phyloP scores from a whole-genome alignment of 2,888 invertebrate genomes.

The Exephanes ischioxanthus region DNA sequence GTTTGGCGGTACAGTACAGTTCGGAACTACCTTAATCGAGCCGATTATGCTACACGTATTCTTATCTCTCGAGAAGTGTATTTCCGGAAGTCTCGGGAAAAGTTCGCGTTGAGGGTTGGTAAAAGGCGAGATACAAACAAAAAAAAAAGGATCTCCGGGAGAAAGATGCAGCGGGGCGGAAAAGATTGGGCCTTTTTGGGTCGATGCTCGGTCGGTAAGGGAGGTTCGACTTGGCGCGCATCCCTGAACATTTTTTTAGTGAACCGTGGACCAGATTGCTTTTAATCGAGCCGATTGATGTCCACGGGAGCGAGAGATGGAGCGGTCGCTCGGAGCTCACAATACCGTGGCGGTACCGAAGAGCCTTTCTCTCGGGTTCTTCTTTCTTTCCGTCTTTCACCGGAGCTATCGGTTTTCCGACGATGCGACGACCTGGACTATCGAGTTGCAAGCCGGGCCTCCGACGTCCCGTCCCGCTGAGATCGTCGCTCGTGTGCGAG shows the following conservation, averaged over 20 bases:
- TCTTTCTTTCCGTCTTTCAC: slow-evolving; percentile 13
- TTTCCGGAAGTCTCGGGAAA: background rate
- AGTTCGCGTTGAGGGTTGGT: background rate
- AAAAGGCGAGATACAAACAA: background rate
- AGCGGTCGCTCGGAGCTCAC: background rate
- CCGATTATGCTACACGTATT: background rate
- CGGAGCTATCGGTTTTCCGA: slow-evolving; percentile 16
- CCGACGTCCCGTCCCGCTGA: slow-evolving; percentile 11
- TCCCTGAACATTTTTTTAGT: background rate
- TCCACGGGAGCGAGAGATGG: background rate
- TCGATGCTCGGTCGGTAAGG: background rate
- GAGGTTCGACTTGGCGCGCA: background rate
- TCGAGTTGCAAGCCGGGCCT: background rate
- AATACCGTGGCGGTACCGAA: background rate
- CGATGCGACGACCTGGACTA: slow-evolving; percentile 2
- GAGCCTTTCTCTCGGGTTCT: background rate
- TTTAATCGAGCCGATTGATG: slow-evolving; percentile 12
- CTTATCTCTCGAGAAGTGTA: background rate
- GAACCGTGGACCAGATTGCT: slow-evolving; percentile 8
- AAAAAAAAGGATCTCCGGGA: background rate
- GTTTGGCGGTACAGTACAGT: too few relatives aligned
- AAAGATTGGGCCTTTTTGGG: background rate
- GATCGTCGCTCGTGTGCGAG: slow-evolving; percentile 10
- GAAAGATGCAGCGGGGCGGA: background rate
- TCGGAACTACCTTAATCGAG: too few relatives aligned